These are phyloP conservation scores for Taenioides sp. DNA, from an alignment of 2,797 vertebrate genomes.

Conservation along the genomic window DNA sequence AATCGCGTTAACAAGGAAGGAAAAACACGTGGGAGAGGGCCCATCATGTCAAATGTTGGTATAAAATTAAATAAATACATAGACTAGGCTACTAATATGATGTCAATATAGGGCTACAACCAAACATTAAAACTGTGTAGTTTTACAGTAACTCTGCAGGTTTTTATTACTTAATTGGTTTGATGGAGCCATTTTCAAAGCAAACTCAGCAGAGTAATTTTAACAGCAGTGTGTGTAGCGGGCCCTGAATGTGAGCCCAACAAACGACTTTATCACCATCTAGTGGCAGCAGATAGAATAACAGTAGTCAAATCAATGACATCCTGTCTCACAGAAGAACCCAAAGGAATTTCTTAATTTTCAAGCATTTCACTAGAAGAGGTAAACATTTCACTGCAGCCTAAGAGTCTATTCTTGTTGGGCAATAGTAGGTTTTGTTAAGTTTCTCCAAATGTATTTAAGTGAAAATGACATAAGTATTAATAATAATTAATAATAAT, in stretches of 20 bases:
- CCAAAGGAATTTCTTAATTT: background rate
- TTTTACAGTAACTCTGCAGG: too few relatives aligned
- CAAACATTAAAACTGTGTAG: background rate
- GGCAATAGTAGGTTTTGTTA: background rate
- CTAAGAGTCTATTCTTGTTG: background rate
- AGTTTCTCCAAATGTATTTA: background rate
- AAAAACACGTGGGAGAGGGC: conserved; percentile 13
- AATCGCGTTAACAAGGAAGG: conserved; percentile 8
- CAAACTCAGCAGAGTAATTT: background rate
- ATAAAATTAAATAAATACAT: background rate
- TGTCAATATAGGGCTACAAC: background rate
- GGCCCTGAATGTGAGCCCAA: background rate
- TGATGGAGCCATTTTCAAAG: background rate
- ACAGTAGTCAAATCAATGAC: background rate
- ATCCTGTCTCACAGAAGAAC: background rate
- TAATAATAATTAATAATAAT: too few relatives aligned
- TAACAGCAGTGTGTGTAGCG: background rate
- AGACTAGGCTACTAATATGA: background rate
- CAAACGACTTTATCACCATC: background rate
- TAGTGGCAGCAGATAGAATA: background rate
- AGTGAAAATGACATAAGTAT: background rate
- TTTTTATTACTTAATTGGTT: background rate
- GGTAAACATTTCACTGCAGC: background rate
- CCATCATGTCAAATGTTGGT: background rate
- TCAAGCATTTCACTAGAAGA: too few relatives aligned